Conservation (phyloP, 2,113 vertebrate species). For the Oophaga pumilio region DNA sequence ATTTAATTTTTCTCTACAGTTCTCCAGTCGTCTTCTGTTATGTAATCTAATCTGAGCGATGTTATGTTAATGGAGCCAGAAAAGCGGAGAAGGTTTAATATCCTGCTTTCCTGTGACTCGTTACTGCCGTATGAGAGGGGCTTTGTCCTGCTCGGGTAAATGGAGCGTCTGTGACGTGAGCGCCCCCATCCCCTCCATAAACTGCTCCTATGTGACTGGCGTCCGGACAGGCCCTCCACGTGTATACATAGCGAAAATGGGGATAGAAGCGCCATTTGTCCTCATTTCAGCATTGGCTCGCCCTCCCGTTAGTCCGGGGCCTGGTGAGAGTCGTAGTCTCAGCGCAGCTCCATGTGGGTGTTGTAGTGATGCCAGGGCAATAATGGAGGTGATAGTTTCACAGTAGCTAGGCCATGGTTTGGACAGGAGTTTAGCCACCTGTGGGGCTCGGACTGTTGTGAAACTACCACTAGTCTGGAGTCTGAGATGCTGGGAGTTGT, state of each 20-base stretch:
- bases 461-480: too few relatives aligned
- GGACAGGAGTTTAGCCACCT: too few relatives aligned
- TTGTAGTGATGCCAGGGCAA: too few relatives aligned
- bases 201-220: neutral
- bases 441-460: too few relatives aligned
- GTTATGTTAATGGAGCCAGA: neutral
- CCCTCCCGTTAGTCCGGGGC: neutral
- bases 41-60: neutral
- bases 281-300: too few relatives aligned
- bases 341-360: neutral
- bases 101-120: conserved; percentile 7
- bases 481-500: neutral
- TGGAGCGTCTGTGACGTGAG: conserved; percentile 3
- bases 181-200: conserved; percentile 1
- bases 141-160: conserved; percentile 12
- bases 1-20: neutral
- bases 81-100: neutral
- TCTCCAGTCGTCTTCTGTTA: neutral
- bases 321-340: neutral
- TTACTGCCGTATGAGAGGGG: neutral
- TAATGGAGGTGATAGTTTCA: neutral
- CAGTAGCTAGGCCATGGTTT: neutral
- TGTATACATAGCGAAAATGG: too few relatives aligned
- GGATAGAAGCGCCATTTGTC: too few relatives aligned
- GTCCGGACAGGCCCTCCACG: neutral